Evolutionary conservation across 2,113 vertebrate genomes (phyloP), one percentile per base, ranked within the genome.

Genomic region (Sylvicapra grimmia): DNA sequence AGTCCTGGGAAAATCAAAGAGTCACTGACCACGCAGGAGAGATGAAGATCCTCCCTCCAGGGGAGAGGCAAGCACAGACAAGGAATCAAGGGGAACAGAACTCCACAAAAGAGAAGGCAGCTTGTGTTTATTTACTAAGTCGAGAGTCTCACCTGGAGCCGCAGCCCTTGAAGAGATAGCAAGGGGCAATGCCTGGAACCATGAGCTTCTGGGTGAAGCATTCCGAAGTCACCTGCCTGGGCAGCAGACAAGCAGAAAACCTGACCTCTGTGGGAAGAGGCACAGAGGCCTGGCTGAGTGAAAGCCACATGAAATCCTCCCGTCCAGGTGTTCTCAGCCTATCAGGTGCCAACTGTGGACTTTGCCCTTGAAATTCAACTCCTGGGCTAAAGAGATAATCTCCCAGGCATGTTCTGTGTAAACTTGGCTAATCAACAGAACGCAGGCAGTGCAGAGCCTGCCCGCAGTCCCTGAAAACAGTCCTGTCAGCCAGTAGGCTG

Each of bases 311-410:
- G 40, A 94, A 97, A 95, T 61, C 72, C 89, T 95, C 92, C 89
- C 49, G 95, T 86, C 89, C 93, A 94, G 96, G 96, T 97, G 93
- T 97, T 94, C 94, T 96, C 93, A 90, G 90, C 80, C 53, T 93
- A 88, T 94, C 72, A 19, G 44, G 27, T n/a, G 80, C 96, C 94
- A 97, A 90, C 77, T 65, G 49, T 90, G 92, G 97, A 97, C 98
- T 98, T 97, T 96, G 97, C 77, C 98, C 98, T 98, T 97, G 98
- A 97, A 98, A 98, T 96, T 91, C 92, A 97, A 98, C 25, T 91
- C 98, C 90, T 72, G 36, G 40, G 59, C 44, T 63, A 92, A 59
- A 93, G 63, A 92, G 93, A 96, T 98, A 98, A 98, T 96, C 97
- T 97, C 84, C 56, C 82, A 63, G 93, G 72, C 94, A 88, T 47